A percentile compares a stretch with the other conserved stretches of the same genome.
These are phyloP conservation scores for Paradoxurus hermaphroditus DNA, from an alignment of 2,113 vertebrate species.

Conservation along the genomic window DNA sequence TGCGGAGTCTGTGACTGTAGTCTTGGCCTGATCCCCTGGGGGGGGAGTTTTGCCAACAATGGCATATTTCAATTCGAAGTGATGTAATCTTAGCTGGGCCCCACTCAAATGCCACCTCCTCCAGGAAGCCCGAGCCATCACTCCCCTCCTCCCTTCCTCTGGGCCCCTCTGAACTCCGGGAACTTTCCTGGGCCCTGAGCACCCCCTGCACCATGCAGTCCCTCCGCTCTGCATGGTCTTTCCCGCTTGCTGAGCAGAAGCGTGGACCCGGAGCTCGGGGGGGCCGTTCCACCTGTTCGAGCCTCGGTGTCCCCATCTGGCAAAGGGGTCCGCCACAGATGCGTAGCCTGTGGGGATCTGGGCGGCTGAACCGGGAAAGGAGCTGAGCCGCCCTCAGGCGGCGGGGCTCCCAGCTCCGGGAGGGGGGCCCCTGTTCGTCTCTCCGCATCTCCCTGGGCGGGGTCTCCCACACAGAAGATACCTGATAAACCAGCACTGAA, in stretches of 20 bases:
- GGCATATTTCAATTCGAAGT: too few relatives aligned
- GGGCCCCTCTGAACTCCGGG: background rate
- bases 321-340: background rate
- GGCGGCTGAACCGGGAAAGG: too few relatives aligned
- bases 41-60: background rate
- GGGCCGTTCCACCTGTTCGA: background rate
- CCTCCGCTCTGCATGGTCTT: background rate
- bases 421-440: rapidly evolving
- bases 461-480: background rate
- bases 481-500: rapidly evolving
- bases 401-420: background rate
- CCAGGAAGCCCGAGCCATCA: background rate
- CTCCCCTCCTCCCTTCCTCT: too few relatives aligned
- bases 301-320: background rate
- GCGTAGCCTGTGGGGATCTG: rapidly evolving
- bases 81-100: too few relatives aligned
- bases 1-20: background rate
- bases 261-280: background rate
- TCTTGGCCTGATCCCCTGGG: background rate
- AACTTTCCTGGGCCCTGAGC: background rate
- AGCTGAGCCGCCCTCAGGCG: rapidly evolving
- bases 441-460: background rate
- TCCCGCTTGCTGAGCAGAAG: rapidly evolving
- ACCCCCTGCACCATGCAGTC: rapidly evolving
- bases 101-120: background rate